Evolutionary conservation across 2,797 vertebrate genomes (phyloP), one percentile per base, ranked within the genome.

Genomic region (Macropodus opercularis): DNA sequence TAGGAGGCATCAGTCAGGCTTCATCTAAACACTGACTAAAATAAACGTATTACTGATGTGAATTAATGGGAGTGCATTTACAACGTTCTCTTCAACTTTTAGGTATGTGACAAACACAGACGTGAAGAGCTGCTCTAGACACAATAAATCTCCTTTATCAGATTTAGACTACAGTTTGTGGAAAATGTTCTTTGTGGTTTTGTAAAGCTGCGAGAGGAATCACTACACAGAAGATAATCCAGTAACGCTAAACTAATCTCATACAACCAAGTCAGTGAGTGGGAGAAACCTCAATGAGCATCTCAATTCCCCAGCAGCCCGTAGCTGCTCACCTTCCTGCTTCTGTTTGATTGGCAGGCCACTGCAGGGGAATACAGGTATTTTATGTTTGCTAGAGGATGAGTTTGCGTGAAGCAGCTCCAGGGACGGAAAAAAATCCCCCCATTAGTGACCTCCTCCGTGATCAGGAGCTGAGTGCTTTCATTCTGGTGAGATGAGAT

Each of bases 371-470:
- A 87, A 72, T 82, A 51, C 83, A 83, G 79, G 80, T 83, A 75
- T 81, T 85, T 85, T 71, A 69, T 86, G 84, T 81, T 69, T 70
- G 73, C 75, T 75, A 55, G 62, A 75, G 52, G 71, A 73, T 40
- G 69, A 64, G 65, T 81, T 84, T 80, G 75, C 49, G 62, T 76
- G 66, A 79, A 80, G 79, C 68, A 67, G 69, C 76, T 87, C 82
- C 51, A 53, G 83, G 77, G 81, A 87, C 57, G 39, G 60, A 75
- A 69, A 61, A 82, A 81, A 67, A n/a, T n/a, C 59, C 58, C 66
- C 72, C 84, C 85, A 87, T 87, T 87, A 87, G 87, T 80, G 85
- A 85, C 85, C 84, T 85, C 57, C 49, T 50, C 66, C 34, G 69
- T 48, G 68, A 80, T 39, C 71, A 3, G 68, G 42, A 70, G 78